Conservation (phyloP, 2,113 vertebrate genomes). For the Strigops habroptila region DNA sequence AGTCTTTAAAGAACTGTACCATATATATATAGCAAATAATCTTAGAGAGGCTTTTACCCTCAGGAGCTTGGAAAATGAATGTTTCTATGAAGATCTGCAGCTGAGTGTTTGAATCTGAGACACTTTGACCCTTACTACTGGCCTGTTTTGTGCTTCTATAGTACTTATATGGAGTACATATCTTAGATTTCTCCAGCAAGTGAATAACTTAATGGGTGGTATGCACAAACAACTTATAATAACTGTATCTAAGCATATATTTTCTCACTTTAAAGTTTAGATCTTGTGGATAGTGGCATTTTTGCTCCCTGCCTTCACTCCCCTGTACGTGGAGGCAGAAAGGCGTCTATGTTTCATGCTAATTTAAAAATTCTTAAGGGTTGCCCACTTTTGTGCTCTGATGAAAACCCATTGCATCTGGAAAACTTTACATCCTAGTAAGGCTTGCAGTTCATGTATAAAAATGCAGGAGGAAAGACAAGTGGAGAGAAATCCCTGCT, state of each 20-base stretch:
- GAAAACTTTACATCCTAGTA: not conserved
- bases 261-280: not conserved
- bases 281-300: not conserved
- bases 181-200: not conserved
- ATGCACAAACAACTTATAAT: not conserved
- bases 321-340: accelerated
- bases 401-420: not conserved
- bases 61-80: not conserved
- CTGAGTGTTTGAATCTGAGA: not conserved
- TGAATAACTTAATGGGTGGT: not conserved
- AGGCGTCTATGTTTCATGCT: not conserved
- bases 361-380: not conserved
- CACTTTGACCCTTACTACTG: not conserved
- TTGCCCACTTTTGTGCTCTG: not conserved
- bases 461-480: not conserved
- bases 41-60: not conserved
- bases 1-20: not conserved
- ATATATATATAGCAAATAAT: not conserved
- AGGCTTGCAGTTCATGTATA: not conserved
- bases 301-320: not conserved
- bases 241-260: not conserved
- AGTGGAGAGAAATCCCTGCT: not conserved
- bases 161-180: not conserved
- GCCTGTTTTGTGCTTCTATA: not conserved
- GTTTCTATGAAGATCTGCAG: not conserved